phyloP scores from a whole-genome alignment of 2,113 vertebrate genomes.

The Okapia johnstoni region DNA sequence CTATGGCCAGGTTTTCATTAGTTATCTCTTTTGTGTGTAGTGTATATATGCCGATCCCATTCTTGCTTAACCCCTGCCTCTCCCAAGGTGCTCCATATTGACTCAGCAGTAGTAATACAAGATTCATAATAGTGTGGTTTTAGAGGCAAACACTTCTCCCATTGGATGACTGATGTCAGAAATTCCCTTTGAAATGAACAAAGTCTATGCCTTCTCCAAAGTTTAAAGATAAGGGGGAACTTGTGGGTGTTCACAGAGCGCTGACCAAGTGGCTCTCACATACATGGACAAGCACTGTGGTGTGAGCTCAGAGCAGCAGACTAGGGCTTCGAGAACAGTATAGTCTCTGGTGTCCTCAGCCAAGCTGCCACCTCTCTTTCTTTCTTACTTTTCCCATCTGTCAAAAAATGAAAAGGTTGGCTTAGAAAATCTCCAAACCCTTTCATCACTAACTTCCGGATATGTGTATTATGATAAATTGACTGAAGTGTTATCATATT shows the following conservation, averaged over 20 bases:
- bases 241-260: background rate
- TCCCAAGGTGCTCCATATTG: background rate
- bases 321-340: background rate
- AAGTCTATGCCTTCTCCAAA: background rate
- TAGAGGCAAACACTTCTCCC: background rate
- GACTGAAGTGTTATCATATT: background rate
- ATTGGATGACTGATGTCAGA: background rate
- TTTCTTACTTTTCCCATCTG: background rate
- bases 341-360: background rate
- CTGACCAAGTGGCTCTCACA: background rate
- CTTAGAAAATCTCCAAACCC: background rate
- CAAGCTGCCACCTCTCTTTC: background rate
- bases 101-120: background rate
- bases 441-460: background rate
- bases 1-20: background rate
- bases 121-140: background rate
- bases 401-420: background rate
- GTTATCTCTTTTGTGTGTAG: background rate
- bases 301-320: background rate
- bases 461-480: background rate
- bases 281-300: background rate
- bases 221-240: background rate
- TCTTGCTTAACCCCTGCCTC: background rate
- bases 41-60: rapidly evolving
- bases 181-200: background rate